These are phyloP conservation scores for Drosophila kambysellisi DNA, from an alignment of 2,888 invertebrate genomes.

Conservation along the genomic window DNA sequence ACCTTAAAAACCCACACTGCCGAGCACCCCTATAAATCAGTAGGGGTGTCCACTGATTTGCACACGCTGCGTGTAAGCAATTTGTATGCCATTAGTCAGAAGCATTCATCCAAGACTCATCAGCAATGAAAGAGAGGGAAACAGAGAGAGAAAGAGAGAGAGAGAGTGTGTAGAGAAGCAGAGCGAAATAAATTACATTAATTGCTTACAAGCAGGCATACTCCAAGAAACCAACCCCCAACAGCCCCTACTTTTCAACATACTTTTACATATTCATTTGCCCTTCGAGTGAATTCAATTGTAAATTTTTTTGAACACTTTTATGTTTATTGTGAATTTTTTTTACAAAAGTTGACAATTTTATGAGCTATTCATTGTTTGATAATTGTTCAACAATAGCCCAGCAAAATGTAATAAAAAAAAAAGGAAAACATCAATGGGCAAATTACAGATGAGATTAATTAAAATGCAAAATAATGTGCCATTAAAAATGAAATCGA, in stretches of 20 bases:
- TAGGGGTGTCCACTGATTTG: slow-evolving; percentile 30
- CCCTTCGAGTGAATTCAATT: slow-evolving; percentile 61
- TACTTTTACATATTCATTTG: slow-evolving; percentile 51
- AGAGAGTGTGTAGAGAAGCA: too few relatives aligned
- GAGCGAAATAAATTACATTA: slow-evolving; percentile 70
- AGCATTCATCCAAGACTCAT: slow-evolving; percentile 23
- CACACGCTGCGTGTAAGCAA: slow-evolving; percentile 69
- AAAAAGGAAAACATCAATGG: not conserved
- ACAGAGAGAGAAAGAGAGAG: not conserved
- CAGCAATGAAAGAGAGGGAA: slow-evolving; percentile 5
- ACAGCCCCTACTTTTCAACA: slow-evolving; percentile 2
- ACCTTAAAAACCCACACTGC: slow-evolving; percentile 22
- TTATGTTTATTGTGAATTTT: slow-evolving; percentile 41
- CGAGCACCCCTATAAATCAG: slow-evolving; percentile 27
- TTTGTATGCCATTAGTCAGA: slow-evolving; percentile 60
- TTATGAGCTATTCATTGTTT: slow-evolving; percentile 50
- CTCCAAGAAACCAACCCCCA: slow-evolving; percentile 22
- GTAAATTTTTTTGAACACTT: slow-evolving; percentile 46
- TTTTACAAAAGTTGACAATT: slow-evolving; percentile 46
- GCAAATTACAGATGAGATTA: slow-evolving; percentile 49
- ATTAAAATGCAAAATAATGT: slow-evolving; percentile 74
- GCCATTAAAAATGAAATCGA: slow-evolving; percentile 57
- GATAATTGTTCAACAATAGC: slow-evolving; percentile 58
- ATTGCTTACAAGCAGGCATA: slow-evolving; percentile 63
- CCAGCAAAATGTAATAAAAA: slow-evolving; percentile 19